These are phyloP conservation scores for Gymnopithys bicolor DNA, from an alignment of 2,797 vertebrate genomes.

Conservation along the genomic window DNA sequence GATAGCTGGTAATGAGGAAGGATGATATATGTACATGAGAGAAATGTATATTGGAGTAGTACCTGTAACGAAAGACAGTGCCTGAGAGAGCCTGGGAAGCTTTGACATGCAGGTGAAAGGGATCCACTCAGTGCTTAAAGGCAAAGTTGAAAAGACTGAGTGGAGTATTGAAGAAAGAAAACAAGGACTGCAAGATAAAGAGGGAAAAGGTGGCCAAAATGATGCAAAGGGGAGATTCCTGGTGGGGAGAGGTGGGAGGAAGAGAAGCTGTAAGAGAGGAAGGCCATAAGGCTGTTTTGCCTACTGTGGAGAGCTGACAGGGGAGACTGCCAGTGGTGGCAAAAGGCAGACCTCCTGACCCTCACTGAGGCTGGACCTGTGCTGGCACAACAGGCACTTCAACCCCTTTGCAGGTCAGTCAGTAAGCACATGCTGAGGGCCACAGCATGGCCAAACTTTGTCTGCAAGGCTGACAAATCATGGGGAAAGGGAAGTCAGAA, in stretches of 20 bases:
- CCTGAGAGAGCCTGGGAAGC: neutral
- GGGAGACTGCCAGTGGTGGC: neutral
- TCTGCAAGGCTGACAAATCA: neutral
- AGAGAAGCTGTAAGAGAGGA: neutral
- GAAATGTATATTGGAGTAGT: neutral
- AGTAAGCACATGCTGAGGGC: neutral
- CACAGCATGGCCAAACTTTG: neutral
- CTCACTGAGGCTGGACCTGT: neutral
- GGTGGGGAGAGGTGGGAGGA: neutral
- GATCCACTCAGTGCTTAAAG: neutral
- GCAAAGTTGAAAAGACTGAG: neutral
- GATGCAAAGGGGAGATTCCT: neutral
- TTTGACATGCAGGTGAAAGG: neutral
- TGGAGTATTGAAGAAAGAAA: neutral
- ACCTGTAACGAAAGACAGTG: neutral
- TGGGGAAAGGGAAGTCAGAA: neutral
- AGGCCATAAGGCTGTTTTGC: neutral
- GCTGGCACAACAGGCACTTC: neutral
- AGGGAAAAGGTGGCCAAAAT: neutral
- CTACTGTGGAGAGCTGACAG: neutral
- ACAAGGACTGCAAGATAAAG: neutral
- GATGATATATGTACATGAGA: neutral
- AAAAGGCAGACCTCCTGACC: neutral
- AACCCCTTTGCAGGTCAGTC: neutral
- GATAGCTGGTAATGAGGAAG: neutral